Evolutionary conservation across 1,140 invertebrate genomes (phyloP).

Genomic region (Papilio dardanus): DNA sequence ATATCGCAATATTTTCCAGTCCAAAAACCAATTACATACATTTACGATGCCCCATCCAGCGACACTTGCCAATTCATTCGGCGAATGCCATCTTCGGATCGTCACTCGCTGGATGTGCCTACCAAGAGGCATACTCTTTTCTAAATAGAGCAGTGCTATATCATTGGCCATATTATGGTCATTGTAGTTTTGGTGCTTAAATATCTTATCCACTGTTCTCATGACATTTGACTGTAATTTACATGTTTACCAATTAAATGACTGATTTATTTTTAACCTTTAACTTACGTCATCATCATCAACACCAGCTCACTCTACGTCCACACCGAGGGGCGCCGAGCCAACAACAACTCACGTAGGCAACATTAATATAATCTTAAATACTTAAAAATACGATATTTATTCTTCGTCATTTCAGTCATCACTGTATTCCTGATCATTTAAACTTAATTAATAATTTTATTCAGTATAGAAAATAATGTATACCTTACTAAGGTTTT

Average conservation of each 20-base stretch:
- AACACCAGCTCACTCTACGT: no score
- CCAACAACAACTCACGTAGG: no score
- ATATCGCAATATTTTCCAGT: no score
- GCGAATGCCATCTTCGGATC: slow-evolving; percentile 28
- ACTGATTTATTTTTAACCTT: not conserved
- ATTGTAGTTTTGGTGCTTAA: slow-evolving; percentile 32
- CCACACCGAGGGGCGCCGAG: no score
- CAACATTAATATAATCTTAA: no score
- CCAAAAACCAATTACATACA: no score
- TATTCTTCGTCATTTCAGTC: no score
- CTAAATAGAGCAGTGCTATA: slow-evolving; percentile 30
- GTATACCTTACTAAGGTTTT: slow-evolving; percentile 38
- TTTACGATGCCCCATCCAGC: slow-evolving; percentile 41
- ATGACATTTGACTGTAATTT: slow-evolving; percentile 29
- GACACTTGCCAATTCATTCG: not conserved
- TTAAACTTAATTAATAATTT: not conserved
- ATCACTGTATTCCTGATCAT: no score
- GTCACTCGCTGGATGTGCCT: slow-evolving; percentile 30
- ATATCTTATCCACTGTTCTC: slow-evolving; percentile 18
- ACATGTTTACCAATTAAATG: not conserved
- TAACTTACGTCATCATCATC: not conserved
- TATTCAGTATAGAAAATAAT: not conserved
- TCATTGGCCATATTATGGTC: slow-evolving; percentile 38
- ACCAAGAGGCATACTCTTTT: slow-evolving; percentile 18
- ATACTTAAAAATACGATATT: no score